Evolutionary conservation across 2,113 vertebrate genomes (phyloP).

Genomic region (Struthidea cinerea): DNA sequence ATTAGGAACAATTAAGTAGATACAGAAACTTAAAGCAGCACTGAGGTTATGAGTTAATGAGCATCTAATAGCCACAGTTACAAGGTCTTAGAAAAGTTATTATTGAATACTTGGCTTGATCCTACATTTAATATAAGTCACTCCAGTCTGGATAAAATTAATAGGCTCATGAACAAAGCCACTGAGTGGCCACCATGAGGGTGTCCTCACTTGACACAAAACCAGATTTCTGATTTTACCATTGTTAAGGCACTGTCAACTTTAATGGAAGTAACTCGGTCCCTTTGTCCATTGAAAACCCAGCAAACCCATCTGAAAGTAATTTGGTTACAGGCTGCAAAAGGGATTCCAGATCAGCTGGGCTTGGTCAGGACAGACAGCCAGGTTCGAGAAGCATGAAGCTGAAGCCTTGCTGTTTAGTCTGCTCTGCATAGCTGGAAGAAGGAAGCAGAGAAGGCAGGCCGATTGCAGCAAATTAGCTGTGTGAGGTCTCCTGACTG

Average conservation of each 20-base stretch:
- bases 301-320: not conserved
- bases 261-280: not conserved
- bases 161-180: not conserved
- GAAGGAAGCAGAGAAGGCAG: not conserved
- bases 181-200: not conserved
- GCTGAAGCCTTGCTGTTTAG: not conserved
- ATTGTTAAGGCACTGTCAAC: not conserved
- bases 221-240: not conserved
- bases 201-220: not conserved
- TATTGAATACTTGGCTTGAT: not conserved
- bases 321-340: not conserved
- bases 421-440: not conserved
- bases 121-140: not conserved
- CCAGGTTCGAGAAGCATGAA: not conserved
- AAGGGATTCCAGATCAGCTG: not conserved
- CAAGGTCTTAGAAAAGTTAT: not conserved
- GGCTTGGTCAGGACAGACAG: not conserved
- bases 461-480: not conserved
- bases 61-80: not conserved
- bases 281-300: not conserved
- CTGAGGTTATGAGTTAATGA: not conserved
- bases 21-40: not conserved
- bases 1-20: not conserved
- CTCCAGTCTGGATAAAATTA: not conserved
- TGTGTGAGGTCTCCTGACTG: not conserved